phyloP scores from a whole-genome alignment of 1,140 invertebrate genomes.

The Berghia stephanieae region DNA sequence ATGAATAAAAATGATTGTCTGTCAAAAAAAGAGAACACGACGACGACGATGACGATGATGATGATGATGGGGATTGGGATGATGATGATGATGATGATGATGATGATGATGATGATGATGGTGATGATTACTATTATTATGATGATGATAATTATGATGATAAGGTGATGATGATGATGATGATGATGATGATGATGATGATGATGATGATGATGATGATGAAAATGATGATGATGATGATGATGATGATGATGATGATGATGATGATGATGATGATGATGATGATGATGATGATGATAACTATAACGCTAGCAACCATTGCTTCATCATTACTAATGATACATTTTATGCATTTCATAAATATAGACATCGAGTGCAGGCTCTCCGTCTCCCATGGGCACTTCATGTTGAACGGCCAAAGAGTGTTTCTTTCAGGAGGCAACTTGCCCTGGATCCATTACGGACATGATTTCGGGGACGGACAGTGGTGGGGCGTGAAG shows the following conservation, averaged over 20 bases:
- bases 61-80: no score
- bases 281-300: neutral
- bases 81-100: neutral
- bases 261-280: conserved; percentile 11
- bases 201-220: conserved; percentile 16
- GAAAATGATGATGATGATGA: conserved; percentile 18
- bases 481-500: conserved; percentile 50
- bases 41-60: neutral
- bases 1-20: no score
- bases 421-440: conserved; percentile 66
- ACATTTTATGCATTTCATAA: no score
- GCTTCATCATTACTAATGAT: no score
- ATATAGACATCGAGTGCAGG: no score
- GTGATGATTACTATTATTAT: no score
- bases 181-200: conserved; percentile 20
- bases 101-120: neutral
- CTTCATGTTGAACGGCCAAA: conserved; percentile 55
- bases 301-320: no score
- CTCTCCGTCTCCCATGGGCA: no score
- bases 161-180: no score
- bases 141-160: no score
- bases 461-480: conserved; percentile 62
- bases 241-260: conserved; percentile 25
- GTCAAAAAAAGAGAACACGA: neutral
- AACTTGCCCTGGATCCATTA: conserved; percentile 66